phyloP scores from a whole-genome alignment of 2,888 invertebrate genomes.

The Dichetophora obliterata region DNA sequence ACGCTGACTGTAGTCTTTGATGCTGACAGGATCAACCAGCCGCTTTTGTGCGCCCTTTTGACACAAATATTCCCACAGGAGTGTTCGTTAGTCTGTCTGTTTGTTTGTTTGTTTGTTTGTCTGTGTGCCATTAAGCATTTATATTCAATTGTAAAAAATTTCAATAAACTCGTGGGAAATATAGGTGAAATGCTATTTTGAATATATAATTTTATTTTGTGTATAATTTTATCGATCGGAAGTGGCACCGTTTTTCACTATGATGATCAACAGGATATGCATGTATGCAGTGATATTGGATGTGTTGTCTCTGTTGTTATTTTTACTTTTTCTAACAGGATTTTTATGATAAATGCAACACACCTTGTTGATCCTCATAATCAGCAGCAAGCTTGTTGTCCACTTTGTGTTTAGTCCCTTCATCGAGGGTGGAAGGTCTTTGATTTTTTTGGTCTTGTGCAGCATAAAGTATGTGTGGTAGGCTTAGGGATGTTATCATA shows the following conservation, averaged over 20 bases:
- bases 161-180: slow-evolving; percentile 53
- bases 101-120: slow-evolving; percentile 35
- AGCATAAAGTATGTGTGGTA: background rate
- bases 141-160: background rate
- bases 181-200: slow-evolving; percentile 26
- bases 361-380: slow-evolving; percentile 54
- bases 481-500: background rate
- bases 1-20: slow-evolving; percentile 24
- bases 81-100: background rate
- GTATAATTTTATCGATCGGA: slow-evolving; percentile 27
- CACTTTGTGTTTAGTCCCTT: background rate
- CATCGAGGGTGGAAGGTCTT: background rate
- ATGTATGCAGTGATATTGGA: slow-evolving; percentile 30
- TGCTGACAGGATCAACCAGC: slow-evolving; percentile 45
- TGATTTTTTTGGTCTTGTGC: slow-evolving; percentile 5
- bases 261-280: slow-evolving; percentile 53
- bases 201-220: slow-evolving; percentile 20
- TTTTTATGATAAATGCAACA: slow-evolving; percentile 59
- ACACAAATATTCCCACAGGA: slow-evolving; percentile 32
- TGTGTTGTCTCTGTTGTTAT: slow-evolving; percentile 40
- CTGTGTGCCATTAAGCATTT: background rate
- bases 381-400: background rate
- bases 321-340: slow-evolving; percentile 51
- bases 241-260: slow-evolving; percentile 29
- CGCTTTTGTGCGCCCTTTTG: slow-evolving; percentile 2